Evolutionary conservation across 2,888 invertebrate species (phyloP).

Genomic region (Paralinhomoeus sp.): DNA sequence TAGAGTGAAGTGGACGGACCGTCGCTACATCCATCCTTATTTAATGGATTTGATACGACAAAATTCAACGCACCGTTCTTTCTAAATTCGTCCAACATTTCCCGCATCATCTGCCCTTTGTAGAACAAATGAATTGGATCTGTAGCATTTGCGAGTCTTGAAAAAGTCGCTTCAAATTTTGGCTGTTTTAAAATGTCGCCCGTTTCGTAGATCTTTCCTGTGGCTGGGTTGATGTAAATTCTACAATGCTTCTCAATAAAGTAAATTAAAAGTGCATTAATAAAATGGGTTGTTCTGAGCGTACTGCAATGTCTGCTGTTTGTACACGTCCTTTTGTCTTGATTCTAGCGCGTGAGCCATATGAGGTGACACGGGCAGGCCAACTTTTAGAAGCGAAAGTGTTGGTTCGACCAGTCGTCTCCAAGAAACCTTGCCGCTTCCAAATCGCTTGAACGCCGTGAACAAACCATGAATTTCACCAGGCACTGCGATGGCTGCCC

Average conservation of each 20-base stretch:
- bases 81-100: constrained; percentile 20
- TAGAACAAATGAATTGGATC: constrained; percentile 22
- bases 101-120: constrained; percentile 19
- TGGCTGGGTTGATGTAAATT: constrained; percentile 8
- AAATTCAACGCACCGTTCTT: constrained; percentile 15
- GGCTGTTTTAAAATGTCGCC: constrained; percentile 19
- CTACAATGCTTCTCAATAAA: too few relatives aligned
- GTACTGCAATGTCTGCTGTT: too few relatives aligned
- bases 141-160: constrained; percentile 10
- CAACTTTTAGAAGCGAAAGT: constrained; percentile 11
- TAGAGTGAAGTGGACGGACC: too few relatives aligned
- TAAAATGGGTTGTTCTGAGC: too few relatives aligned
- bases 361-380: constrained; percentile 14
- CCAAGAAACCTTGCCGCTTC: constrained; percentile 18
- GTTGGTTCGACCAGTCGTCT: constrained; percentile 8
- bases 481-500: constrained; percentile 18
- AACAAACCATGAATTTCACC: constrained; percentile 24
- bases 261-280: too few relatives aligned
- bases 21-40: too few relatives aligned
- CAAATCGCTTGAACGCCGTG: constrained; percentile 17
- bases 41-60: too few relatives aligned
- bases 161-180: constrained; percentile 20
- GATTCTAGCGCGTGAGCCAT: constrained; percentile 19
- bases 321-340: constrained; percentile 20
- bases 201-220: constrained; percentile 15